Percentiles rank a stretch among this genome's conserved stretches.
phyloP scores from a whole-genome alignment of 2,113 vertebrate genomes.

The Stegostoma tigrinum region DNA sequence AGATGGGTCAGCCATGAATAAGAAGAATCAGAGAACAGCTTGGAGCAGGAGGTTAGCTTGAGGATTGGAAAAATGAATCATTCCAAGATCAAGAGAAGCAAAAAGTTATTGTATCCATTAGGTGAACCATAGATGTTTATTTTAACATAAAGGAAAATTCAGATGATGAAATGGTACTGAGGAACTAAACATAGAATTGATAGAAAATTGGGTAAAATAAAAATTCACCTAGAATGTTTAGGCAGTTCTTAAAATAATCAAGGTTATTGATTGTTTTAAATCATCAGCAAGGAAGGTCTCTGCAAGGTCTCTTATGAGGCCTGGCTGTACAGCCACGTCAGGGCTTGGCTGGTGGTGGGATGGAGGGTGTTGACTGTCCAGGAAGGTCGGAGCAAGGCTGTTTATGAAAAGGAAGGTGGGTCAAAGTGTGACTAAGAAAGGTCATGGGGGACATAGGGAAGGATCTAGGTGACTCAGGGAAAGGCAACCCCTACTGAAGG shows the following conservation, averaged over 20 bases:
- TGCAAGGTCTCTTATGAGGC: neutral
- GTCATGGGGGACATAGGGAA: neutral
- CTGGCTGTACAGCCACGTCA: neutral
- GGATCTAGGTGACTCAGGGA: neutral
- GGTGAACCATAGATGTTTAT: neutral
- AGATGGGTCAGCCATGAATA: neutral
- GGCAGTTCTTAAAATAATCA: neutral
- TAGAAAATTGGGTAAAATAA: neutral
- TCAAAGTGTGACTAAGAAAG: too few species aligned
- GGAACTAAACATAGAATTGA: neutral
- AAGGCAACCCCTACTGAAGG: neutral
- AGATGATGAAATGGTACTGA: neutral
- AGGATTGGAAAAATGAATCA: slow-evolving; percentile 13
- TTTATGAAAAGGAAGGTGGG: too few species aligned
- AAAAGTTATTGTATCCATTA: neutral
- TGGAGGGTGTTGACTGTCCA: neutral
- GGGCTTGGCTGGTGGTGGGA: too few species aligned
- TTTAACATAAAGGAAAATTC: neutral
- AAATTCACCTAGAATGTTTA: neutral
- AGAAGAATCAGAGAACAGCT: neutral
- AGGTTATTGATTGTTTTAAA: neutral
- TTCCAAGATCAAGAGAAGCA: neutral
- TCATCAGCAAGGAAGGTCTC: neutral
- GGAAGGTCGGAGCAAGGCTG: neutral
- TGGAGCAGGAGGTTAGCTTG: neutral